Evolutionary conservation across 1,140 invertebrate species (phyloP), one percentile per base, ranked within the genome.

Genomic region (Drosophila baimaii): DNA sequence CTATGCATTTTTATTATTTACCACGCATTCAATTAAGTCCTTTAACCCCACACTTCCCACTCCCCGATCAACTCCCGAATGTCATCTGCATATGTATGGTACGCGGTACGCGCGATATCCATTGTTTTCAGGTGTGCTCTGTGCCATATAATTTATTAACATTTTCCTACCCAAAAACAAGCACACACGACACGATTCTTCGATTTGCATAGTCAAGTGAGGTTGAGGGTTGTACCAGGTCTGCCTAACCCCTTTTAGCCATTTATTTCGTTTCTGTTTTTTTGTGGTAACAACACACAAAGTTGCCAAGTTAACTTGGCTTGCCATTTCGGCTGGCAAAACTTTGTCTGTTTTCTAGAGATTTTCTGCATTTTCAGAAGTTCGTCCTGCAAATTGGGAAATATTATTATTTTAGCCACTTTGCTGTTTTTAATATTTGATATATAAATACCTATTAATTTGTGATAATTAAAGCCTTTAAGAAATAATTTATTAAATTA

Each of bases 151-250:
- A 83, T 80, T 83, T 73, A 77, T 82, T 72, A 65, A 82, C 56
- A 46, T 63, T 54, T 51, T 62, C 27, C 35, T 33, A 56, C 41
- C 55, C 19, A 21, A 47, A 47, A 35, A 44, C 51, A 54, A 35
- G 51, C 43, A 23, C 17, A 23, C 70, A 62, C 21, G 64, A 83
- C 79, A 89, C 69, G 61, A 62, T 66, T 89, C 52, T 80, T 89
- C 84, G 84, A 88, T 88, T 88, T 89, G 57, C 84, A 88, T 80
- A 55, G 77, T n/a, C 79, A 72, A 83, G 65, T 77, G 62, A 27
- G 59, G 49, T 31, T 37, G 62, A n/a, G n/a, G 72, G 29, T 54
- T 41, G 55, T 35, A 52, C 59, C 56, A 54, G 49, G 63, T 76
- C 35, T 55, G 33, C 12, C 12, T 55, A 31, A 9, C 35, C 35